phyloP scores from a whole-genome alignment of 2,113 vertebrate genomes.

The Penelope pileata region DNA sequence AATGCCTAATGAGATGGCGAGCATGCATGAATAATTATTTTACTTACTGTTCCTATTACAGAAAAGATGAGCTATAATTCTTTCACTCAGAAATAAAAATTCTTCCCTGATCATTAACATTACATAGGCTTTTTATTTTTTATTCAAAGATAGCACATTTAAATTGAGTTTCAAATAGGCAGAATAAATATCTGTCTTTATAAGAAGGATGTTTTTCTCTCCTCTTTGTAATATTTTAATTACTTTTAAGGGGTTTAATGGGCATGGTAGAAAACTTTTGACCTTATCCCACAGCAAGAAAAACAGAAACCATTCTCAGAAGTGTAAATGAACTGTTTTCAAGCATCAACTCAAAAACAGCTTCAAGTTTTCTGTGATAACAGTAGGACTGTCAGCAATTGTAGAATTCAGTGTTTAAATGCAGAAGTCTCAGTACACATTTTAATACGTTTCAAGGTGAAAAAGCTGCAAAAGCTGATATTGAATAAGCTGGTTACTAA shows the following conservation, averaged over 20 bases:
- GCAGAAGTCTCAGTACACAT: background rate
- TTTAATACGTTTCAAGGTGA: background rate
- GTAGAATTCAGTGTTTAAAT: background rate
- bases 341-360: background rate
- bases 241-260: background rate
- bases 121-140: conserved; percentile 66
- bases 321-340: background rate
- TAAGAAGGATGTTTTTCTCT: background rate
- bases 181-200: conserved; percentile 12
- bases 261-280: background rate
- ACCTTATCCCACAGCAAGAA: background rate
- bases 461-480: background rate
- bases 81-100: conserved; percentile 61
- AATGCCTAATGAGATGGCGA: conserved; percentile 73
- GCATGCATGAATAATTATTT: conserved; percentile 73
- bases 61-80: conserved; percentile 60
- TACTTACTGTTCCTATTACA: conserved; percentile 70
- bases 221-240: background rate
- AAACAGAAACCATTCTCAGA: background rate
- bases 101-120: conserved; percentile 46
- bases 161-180: conserved; percentile 1
- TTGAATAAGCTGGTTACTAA: background rate
- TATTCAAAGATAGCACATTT: conserved; percentile 24
- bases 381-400: background rate
- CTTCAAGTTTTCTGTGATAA: background rate